Base-by-base conservation (phyloP, 2,797 vertebrate genomes). In the Fratercula arctica region DNA sequence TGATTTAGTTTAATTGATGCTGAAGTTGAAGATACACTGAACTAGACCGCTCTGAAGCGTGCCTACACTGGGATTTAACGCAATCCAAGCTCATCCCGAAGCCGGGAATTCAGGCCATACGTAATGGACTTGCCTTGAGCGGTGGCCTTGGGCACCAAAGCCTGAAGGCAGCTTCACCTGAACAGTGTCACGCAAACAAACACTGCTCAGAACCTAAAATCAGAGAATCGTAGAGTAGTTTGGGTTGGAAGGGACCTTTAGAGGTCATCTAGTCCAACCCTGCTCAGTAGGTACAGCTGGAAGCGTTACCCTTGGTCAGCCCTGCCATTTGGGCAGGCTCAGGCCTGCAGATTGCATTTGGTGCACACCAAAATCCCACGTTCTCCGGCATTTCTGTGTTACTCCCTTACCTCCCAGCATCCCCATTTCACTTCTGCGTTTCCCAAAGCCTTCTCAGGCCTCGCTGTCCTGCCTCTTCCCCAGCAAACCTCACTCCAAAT, bases 351-450 rank as follows among this genome's bases (percentile, higher is more conserved):
- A 14, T 29, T 14, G 17, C 35, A 1, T 0, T 19, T 4, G 9
- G 3, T 35, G 45, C 29, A 21, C 7, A 0, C 53, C 66, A 33
- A 29, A 13, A 68, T 8, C 43, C 66, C 39, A 5, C 31, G 0
- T 19, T 29, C 53, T 31, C 8, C 3, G 10, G 28, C 21, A 11
- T 7, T 13, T 28, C 2, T 17, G 19, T 2, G 23, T 51, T 79
- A 17, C 6, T 31, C 21, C 3, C 35, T 43, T 29, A 31, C 43
- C 37, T 39, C 54, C 68, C 41, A 9, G 29, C 12, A 6, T 19
- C 63, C 37, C 24, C 46, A 54, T 33, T 23, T 39, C 29, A 5
- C 12, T 46, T 31, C 46, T 26, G 15, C 45, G 1, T 13, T 31
- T 87, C 57, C 57, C 63, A 37, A 63, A 63, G 7, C 56, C 48